Conservation (phyloP, 1,140 invertebrate species). For the Oryctes rhinoceros region DNA sequence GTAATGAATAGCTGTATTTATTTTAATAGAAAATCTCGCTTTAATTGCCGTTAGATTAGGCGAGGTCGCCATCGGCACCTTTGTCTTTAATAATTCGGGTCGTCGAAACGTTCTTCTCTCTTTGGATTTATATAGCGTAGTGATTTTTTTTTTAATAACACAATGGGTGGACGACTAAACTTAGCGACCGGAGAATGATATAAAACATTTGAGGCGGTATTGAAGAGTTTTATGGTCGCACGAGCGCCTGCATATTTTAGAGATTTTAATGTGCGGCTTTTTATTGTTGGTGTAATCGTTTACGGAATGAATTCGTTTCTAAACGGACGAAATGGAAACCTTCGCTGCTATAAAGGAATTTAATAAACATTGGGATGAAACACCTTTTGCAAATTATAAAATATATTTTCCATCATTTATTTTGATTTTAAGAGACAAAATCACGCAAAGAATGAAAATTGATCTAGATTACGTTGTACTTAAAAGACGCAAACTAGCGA, state of each 20-base stretch:
- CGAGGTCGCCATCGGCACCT: conserved; percentile 44
- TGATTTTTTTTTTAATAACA: conserved; percentile 44
- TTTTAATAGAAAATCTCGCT: conserved; percentile 46
- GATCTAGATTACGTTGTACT: no score
- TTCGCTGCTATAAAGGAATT: no score
- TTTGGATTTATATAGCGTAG: not conserved
- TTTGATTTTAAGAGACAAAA: no score
- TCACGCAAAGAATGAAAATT: no score
- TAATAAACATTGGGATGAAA: no score
- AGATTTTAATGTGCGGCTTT: conserved; percentile 45
- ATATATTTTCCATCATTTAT: no score
- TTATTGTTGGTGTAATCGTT: conserved; percentile 42
- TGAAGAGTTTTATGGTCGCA: conserved; percentile 47
- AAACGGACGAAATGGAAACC: no score
- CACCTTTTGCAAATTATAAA: no score
- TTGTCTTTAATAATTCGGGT: conserved; percentile 44
- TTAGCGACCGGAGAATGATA: conserved; percentile 33
- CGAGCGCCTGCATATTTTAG: conserved; percentile 44
- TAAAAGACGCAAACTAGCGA: no score
- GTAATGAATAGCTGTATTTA: conserved; percentile 48
- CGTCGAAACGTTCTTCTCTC: not conserved
- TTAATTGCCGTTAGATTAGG: conserved; percentile 47
- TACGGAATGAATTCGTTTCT: not conserved
- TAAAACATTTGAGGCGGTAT: conserved; percentile 44
- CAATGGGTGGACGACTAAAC: conserved; percentile 41